A percentile compares a stretch with the other conserved stretches of the same genome.
phyloP scores from a whole-genome alignment of 53 echinoderm and acorn worm genomes.

The Paelopatides confundens region DNA sequence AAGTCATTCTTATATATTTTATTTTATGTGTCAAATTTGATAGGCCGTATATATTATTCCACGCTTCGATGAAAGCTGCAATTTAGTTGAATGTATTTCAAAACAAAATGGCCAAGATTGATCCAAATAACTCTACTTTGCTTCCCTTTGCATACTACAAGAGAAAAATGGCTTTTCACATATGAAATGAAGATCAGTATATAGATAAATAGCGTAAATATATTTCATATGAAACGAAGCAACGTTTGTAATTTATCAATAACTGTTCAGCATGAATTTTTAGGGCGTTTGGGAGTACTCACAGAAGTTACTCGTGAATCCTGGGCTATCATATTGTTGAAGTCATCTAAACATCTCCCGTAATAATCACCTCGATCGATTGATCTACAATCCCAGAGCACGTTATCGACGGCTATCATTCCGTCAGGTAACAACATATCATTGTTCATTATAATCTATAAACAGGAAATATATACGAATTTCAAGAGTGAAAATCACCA shows the following conservation, averaged over 20 bases:
- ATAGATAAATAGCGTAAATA: no score
- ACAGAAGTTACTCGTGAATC: neutral
- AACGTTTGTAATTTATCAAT: no score
- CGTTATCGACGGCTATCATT: slow-evolving; percentile 3
- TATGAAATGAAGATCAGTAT: neutral
- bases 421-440: neutral
- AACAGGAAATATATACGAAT: no score
- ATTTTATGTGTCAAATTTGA: no score
- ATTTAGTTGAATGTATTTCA: no score
- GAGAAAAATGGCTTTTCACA: neutral
- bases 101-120: no score
- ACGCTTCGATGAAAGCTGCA: no score
- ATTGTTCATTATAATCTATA: slow-evolving; percentile 32
- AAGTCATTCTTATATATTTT: no score
- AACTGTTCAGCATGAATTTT: no score
- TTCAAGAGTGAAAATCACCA: no score
- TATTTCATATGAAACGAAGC: no score
- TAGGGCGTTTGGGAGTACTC: neutral
- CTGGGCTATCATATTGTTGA: neutral
- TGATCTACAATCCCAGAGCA: neutral
- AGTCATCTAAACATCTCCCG: neutral
- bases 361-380: neutral
- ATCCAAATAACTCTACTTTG: no score
- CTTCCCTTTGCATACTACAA: neutral
- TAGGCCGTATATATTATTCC: neutral